These are phyloP conservation scores for Antitype chi DNA, from an alignment of 2,888 invertebrate species.

Conservation along the genomic window DNA sequence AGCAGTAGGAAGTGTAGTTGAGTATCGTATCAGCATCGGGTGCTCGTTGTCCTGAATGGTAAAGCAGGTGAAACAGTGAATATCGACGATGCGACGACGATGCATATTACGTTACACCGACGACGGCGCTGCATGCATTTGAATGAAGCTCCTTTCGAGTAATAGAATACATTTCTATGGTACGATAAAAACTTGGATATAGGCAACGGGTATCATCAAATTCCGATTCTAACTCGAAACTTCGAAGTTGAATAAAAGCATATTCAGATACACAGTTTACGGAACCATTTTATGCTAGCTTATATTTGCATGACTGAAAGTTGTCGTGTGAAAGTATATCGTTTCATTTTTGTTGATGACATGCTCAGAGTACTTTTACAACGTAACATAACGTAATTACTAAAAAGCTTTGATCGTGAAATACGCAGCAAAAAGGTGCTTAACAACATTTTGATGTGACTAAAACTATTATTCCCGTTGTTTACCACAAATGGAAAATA, in stretches of 20 bases:
- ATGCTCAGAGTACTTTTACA: background rate
- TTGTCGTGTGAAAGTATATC: background rate
- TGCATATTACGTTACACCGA: slow-evolving; percentile 67
- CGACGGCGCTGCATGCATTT: slow-evolving; percentile 60
- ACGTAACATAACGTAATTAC: slow-evolving; percentile 3
- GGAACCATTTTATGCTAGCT: background rate
- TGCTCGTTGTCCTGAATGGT: slow-evolving; percentile 64
- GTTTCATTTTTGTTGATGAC: background rate
- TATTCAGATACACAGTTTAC: slow-evolving; percentile 1
- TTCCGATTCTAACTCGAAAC: slow-evolving; percentile 13
- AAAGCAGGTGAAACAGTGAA: slow-evolving; percentile 70
- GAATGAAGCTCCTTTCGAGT: slow-evolving; percentile 63
- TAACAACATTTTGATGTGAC: slow-evolving; percentile 25
- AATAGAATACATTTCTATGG: slow-evolving; percentile 53
- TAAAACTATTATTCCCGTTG: slow-evolving; percentile 40
- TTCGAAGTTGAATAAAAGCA: slow-evolving; percentile 17
- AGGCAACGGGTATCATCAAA: slow-evolving; percentile 39
- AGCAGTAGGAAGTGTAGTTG: slow-evolving; percentile 64
- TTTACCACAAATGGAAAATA: slow-evolving; percentile 51
- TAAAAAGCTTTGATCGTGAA: slow-evolving; percentile 23
- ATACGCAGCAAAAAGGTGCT: slow-evolving; percentile 6
- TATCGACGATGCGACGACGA: slow-evolving; percentile 64
- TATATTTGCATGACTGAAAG: background rate
- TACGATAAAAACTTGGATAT: slow-evolving; percentile 40
- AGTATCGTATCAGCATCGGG: slow-evolving; percentile 67